phyloP scores from a whole-genome alignment of 2,888 invertebrate genomes.

The Lordiphosa andalusiaca region DNA sequence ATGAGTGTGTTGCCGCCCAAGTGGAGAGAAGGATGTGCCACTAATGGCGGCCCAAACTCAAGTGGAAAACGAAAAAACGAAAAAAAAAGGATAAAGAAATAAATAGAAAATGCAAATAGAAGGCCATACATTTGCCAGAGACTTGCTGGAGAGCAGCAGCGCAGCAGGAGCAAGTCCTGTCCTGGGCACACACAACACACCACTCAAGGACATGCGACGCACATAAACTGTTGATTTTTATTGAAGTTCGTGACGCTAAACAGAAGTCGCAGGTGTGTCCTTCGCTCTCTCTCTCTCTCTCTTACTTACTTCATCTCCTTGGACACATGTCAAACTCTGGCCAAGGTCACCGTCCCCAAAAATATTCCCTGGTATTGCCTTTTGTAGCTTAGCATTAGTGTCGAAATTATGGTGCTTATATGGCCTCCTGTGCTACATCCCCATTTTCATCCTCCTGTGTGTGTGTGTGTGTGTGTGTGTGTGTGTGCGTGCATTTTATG shows the following conservation, averaged over 20 bases:
- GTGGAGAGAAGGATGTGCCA: slow-evolving; percentile 60
- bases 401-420: slow-evolving; percentile 53
- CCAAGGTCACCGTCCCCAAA: slow-evolving; percentile 23
- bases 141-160: slow-evolving; percentile 20
- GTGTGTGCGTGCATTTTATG: slow-evolving; percentile 51
- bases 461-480: slow-evolving; percentile 9
- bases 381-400: slow-evolving; percentile 53
- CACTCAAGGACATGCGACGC: slow-evolving; percentile 65
- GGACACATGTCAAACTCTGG: slow-evolving; percentile 56
- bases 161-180: slow-evolving; percentile 29
- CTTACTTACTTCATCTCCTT: slow-evolving; percentile 20
- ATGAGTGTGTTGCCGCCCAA: slow-evolving; percentile 66
- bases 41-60: slow-evolving; percentile 65
- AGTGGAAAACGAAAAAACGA: slow-evolving; percentile 37
- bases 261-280: slow-evolving; percentile 20
- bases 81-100: slow-evolving; percentile 67
- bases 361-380: slow-evolving; percentile 8
- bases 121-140: slow-evolving; percentile 66
- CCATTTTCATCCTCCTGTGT: background rate
- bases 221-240: slow-evolving; percentile 76
- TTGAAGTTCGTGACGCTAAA: slow-evolving; percentile 49
- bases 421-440: slow-evolving; percentile 22
- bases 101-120: slow-evolving; percentile 75
- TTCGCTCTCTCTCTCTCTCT: background rate
- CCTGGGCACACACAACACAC: background rate